Base-by-base conservation (phyloP, 2,888 invertebrate species). In the Eupithecia centaureata region DNA sequence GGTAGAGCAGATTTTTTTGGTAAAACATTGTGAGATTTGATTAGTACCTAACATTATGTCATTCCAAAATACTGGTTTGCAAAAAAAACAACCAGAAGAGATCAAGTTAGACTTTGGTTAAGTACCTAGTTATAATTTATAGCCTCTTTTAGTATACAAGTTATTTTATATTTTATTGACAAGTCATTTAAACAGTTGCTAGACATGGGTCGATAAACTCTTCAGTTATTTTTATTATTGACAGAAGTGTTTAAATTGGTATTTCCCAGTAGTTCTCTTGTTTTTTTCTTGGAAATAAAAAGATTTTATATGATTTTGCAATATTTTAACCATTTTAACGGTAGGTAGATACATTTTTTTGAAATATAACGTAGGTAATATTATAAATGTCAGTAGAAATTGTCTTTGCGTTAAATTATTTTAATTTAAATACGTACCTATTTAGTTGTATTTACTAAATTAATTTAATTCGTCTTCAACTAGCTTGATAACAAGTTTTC, bases 91-190 rank as follows among this genome's bases (percentile, higher is more conserved):
- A 13, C 25, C 5, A 51, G 51, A 25, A 22, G 27, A 52, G 52
- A 52, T 52, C 52, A 52, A 52, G 52, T 52, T 52, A 27, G 52
- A 52, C 7, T 10, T 52, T 27, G 10, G 27, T 15, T 51, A 52
- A 7, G 27, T 51, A 30, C 56, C 30, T 30, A 18, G 27, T 56
- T 30, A 59, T 38, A 38, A 22, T 35, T 35, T 38, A 35, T 59
- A 28, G 56, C 32, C 25, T 1, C 22, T 38, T 22, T 47, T 47
- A 35, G 4, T 15, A 10, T 13, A n/a, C 18, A 59, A 59, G 27
- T 33, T 38, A 27, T 59, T 33, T 25, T 59, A 59, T 59, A 47
- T 47, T 47, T 47, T 47, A 47, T 47, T 56, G 30, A 32, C 56
- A 18, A 22, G 25, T 59, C 27, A 27, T 27, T 15, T 2, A 27